phyloP scores from a whole-genome alignment of 2,888 invertebrate species.

The Dynastes tityus region DNA sequence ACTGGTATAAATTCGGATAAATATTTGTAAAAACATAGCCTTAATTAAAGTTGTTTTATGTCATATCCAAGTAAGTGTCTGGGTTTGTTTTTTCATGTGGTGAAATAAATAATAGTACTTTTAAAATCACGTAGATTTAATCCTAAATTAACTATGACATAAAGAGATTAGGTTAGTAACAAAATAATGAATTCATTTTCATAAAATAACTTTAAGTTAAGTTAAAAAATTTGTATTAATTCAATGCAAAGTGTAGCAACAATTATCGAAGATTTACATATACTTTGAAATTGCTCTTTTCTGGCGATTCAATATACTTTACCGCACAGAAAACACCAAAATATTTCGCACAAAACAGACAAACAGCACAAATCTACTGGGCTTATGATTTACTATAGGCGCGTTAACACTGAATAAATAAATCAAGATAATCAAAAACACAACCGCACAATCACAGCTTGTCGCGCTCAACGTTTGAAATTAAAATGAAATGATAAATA shows the following conservation, averaged over 20 bases:
- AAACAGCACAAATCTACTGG: conserved; percentile 29
- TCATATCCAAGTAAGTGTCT: no score
- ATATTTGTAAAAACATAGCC: no score
- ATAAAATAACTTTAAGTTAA: no score
- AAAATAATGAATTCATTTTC: no score
- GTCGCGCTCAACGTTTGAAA: conserved; percentile 24
- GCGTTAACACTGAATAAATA: conserved; percentile 30
- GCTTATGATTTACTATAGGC: background rate
- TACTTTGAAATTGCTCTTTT: background rate
- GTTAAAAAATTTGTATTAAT: no score
- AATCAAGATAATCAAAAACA: conserved; percentile 35
- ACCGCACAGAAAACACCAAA: conserved; percentile 42
- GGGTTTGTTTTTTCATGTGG: no score
- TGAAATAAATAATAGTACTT: no score
- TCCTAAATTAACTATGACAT: no score
- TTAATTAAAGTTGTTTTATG: no score
- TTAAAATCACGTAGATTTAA: no score
- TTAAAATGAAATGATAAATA: conserved; percentile 17
- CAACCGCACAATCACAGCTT: conserved; percentile 46
- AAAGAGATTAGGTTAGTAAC: no score
- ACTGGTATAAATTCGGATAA: background rate
- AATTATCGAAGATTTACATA: background rate
- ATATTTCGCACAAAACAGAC: conserved; percentile 24
- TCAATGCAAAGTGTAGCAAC: conserved; percentile 33
- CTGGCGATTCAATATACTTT: conserved; percentile 34